Conservation (phyloP, 1,140 invertebrate genomes). For the Drosophila sturtevanti region DNA sequence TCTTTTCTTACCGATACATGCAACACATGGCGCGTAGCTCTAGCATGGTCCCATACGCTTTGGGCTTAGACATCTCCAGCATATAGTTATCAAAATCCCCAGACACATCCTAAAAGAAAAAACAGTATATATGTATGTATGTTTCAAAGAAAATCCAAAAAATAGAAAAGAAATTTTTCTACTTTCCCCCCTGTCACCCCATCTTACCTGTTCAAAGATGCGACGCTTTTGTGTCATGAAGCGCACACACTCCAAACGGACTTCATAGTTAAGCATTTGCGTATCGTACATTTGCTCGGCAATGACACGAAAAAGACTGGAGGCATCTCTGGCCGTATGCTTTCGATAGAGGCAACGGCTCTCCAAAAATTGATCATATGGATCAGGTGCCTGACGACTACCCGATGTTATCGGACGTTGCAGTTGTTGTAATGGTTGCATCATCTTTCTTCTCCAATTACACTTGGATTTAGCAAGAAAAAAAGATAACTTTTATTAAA, state of each 20-base stretch:
- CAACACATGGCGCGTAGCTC: constrained; percentile 89
- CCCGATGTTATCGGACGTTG: constrained; percentile 78
- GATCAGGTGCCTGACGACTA: constrained; percentile 79
- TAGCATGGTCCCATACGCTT: constrained; percentile 87
- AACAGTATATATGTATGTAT: no score
- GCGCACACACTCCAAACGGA: constrained; percentile 88
- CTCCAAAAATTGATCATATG: constrained; percentile 90
- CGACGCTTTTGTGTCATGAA: constrained; percentile 87
- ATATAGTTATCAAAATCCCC: constrained; percentile 87
- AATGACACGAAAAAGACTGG: constrained; percentile 92
- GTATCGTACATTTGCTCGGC: constrained; percentile 93
- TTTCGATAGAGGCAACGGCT: constrained; percentile 91
- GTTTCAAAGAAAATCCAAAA: background rate
- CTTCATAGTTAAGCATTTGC: constrained; percentile 89
- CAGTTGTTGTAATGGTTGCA: constrained; percentile 18
- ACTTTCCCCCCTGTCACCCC: no score
- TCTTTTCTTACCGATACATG: constrained; percentile 85
- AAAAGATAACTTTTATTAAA: no score
- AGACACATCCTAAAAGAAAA: constrained; percentile 51
- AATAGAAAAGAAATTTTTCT: no score
- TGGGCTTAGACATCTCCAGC: constrained; percentile 87
- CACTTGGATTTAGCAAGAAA: background rate
- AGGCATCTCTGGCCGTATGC: constrained; percentile 91
- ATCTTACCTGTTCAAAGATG: constrained; percentile 83
- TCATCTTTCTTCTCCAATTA: constrained; percentile 11